Evolutionary conservation across 1,140 invertebrate species (phyloP), one percentile per base, ranked within the genome.

Genomic region (Eumaeus atala): DNA sequence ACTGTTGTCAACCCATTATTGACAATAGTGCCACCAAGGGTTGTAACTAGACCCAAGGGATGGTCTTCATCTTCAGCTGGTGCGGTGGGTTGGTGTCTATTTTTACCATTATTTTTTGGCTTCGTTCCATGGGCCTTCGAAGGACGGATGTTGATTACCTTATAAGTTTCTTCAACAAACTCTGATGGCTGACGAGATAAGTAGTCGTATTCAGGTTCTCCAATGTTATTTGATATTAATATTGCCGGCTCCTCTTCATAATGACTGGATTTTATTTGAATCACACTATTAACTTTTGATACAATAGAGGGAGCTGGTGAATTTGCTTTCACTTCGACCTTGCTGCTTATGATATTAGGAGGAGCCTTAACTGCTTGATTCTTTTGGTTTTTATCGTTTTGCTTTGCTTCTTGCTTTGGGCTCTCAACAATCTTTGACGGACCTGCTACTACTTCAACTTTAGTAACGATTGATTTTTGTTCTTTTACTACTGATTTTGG

Each of bases 1-100:
- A 96, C 92, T 1, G 95, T 96, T 0, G 94, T 96, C 0, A 93
- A 70, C 1, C 95, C 95, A 72, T 95, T 92, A 69, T 94, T 93
- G 3, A 96, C 91, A 34, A 95, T 91, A 2, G 94, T 96, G 16
- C 94, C 95, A 35, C 93, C 93, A 7, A 95, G 87, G 68, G 92
- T 94, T 1, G 94, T 95, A 0, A 96, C 93, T 37, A 95, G 80
- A 1, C 94, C 94, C 1, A 94, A 91, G 3, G 93, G 92, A 84
- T 93, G 92, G 51, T 91, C 88, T 48, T 91, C 90, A 14, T 74
- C 90, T 61, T 83, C 64, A 12, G 77, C 64, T 51, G 79, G 72
- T 64, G 84, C 67, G 51, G 74, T 75, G 10, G 84, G 80, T 51
- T 70, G 80, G 67, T 84, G 88, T 69, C 82, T 74, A 42, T 87